These are phyloP conservation scores for Agrochola macilenta DNA, from an alignment of 2,888 invertebrate species.

Conservation along the genomic window DNA sequence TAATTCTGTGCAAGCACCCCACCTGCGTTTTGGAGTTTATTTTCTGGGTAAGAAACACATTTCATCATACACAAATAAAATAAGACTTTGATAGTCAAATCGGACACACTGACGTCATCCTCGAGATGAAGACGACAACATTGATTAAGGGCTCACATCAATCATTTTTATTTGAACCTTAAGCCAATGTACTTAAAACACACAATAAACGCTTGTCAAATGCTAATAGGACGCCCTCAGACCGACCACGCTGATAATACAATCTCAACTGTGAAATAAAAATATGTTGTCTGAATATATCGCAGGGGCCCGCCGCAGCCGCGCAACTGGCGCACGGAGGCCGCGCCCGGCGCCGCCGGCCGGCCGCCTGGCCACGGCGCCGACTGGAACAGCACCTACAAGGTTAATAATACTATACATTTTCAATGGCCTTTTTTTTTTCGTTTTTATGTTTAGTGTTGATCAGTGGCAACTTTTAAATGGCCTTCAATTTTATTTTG, in stretches of 20 bases:
- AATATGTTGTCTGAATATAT: too few species aligned
- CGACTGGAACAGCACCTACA: slow-evolving; percentile 80
- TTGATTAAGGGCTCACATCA: not conserved
- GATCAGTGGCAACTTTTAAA: too few species aligned
- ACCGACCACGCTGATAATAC: not conserved
- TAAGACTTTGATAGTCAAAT: not conserved
- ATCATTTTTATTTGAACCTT: not conserved
- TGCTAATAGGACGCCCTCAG: not conserved
- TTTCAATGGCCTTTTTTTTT: not conserved
- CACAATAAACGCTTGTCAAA: not conserved
- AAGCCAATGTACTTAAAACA: not conserved
- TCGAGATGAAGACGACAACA: too few species aligned
- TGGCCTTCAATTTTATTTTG: too few species aligned
- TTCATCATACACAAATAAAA: not conserved
- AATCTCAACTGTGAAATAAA: too few species aligned
- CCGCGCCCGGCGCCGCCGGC: slow-evolving; percentile 58
- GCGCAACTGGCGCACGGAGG: slow-evolving; percentile 83
- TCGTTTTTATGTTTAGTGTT: too few species aligned
- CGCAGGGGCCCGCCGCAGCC: slow-evolving; percentile 64
- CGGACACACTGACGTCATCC: not conserved
- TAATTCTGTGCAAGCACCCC: slow-evolving; percentile 77
- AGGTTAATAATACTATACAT: slow-evolving; percentile 65
- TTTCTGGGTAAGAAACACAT: slow-evolving; percentile 79
- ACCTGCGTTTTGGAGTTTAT: slow-evolving; percentile 79
- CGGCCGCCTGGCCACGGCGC: slow-evolving; percentile 65